These are phyloP conservation scores for Hafferia zeledoni DNA, from an alignment of 2,797 vertebrate species.

Conservation along the genomic window DNA sequence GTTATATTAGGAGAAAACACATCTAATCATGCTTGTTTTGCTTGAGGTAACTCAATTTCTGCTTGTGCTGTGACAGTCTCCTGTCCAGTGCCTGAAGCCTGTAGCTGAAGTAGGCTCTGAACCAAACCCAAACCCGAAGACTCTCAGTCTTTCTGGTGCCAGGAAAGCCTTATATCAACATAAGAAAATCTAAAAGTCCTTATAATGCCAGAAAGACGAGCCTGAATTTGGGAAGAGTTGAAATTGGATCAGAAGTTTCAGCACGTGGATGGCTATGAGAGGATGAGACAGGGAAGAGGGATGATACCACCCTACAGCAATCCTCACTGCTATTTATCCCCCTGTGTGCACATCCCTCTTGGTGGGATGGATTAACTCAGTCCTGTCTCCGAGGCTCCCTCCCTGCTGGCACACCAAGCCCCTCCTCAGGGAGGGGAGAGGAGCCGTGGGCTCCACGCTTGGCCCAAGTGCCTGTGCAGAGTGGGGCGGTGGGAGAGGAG, in stretches of 20 bases:
- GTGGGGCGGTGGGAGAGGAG: not conserved
- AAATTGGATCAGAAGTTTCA: not conserved
- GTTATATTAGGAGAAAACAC: not conserved
- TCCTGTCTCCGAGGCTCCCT: not conserved
- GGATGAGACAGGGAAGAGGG: not conserved
- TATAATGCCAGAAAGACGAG: not conserved
- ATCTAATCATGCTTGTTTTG: conserved; percentile 16
- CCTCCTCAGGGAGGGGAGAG: no score
- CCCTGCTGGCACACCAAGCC: not conserved
- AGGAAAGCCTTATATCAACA: not conserved
- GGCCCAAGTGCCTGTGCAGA: no score
- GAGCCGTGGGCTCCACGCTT: no score
- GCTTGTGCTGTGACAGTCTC: not conserved
- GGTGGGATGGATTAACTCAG: not conserved
- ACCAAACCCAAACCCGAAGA: not conserved
- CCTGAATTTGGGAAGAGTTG: not conserved
- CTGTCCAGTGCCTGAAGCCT: not conserved
- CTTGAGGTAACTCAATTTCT: conserved; percentile 5
- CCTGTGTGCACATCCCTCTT: accelerated
- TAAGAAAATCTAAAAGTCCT: not conserved
- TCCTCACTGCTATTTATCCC: not conserved
- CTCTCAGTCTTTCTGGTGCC: not conserved
- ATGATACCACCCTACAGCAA: not conserved
- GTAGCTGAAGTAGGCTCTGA: not conserved
- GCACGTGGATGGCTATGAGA: not conserved